These are phyloP conservation scores for Halictus rubicundus DNA, from an alignment of 1,140 invertebrate genomes.

Conservation along the genomic window DNA sequence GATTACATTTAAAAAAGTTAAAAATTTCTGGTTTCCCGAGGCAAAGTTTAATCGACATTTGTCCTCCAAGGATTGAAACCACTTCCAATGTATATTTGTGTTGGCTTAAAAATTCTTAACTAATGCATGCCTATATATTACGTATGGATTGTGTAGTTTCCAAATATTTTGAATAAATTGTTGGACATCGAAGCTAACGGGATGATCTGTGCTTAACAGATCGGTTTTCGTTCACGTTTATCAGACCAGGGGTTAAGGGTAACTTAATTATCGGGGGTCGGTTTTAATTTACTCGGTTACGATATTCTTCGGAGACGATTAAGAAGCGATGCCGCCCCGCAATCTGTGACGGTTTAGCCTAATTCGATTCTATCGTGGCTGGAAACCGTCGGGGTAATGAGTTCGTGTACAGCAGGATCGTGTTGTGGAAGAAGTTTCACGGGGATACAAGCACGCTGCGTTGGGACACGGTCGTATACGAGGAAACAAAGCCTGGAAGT, in stretches of 20 bases:
- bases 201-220: not conserved
- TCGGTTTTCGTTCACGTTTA: not conserved
- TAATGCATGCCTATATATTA: too few relatives aligned
- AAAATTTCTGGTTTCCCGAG: too few relatives aligned
- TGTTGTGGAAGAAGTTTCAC: slow-evolving; percentile 7
- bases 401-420: slow-evolving; percentile 39
- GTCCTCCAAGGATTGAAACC: too few relatives aligned
- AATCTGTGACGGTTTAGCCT: slow-evolving; percentile 15
- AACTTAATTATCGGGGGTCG: not conserved
- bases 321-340: not conserved
- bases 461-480: slow-evolving; percentile 6
- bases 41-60: too few relatives aligned
- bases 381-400: slow-evolving; percentile 48
- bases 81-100: too few relatives aligned
- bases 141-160: too few relatives aligned
- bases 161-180: too few relatives aligned
- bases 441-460: slow-evolving; percentile 1
- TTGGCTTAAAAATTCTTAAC: too few relatives aligned
- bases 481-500: slow-evolving; percentile 7
- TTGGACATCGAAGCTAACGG: too few relatives aligned
- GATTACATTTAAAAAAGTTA: too few relatives aligned
- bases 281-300: not conserved
- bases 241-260: not conserved
- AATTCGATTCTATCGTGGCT: slow-evolving; percentile 21
- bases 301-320: not conserved